These are phyloP conservation scores for Ophion obscuratus DNA, from an alignment of 2,888 invertebrate genomes.

Conservation along the genomic window DNA sequence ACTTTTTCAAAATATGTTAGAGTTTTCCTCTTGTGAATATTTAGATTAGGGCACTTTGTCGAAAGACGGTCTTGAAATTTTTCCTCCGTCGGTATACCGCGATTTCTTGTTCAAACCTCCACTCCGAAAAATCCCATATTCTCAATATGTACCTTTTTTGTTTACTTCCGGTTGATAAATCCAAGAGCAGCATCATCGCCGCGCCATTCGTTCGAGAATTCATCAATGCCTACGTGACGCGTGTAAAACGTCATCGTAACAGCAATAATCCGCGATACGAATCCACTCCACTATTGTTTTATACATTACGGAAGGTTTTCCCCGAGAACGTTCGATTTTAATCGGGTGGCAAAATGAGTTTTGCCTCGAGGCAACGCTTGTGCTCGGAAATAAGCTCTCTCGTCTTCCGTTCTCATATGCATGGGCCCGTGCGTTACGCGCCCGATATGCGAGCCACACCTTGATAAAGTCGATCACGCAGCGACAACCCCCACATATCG, in stretches of 20 bases:
- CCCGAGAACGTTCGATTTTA: neutral
- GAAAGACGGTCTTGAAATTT: too few relatives aligned
- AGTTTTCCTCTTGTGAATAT: neutral
- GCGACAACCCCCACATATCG: constrained; percentile 33
- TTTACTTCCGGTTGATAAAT: neutral
- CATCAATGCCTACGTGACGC: neutral
- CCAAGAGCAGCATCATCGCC: neutral
- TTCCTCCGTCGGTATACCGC: neutral
- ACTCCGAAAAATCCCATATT: neutral
- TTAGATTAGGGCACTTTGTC: neutral
- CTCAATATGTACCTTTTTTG: neutral
- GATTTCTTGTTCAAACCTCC: neutral
- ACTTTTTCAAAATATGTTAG: neutral
- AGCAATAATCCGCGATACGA: neutral
- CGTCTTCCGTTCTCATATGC: neutral
- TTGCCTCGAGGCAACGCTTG: neutral
- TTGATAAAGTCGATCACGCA: constrained; percentile 60
- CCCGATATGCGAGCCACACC: constrained; percentile 40
- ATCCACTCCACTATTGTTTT: constrained; percentile 4
- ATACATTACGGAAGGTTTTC: constrained; percentile 3
- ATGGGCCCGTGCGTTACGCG: neutral
- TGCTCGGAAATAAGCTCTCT: constrained; percentile 18
- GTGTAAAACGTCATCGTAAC: neutral
- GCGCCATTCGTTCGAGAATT: neutral
- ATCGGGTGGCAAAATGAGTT: constrained; percentile 4